Evolutionary conservation across 1,140 invertebrate species (phyloP).

Genomic region (Anastrepha obliqua): DNA sequence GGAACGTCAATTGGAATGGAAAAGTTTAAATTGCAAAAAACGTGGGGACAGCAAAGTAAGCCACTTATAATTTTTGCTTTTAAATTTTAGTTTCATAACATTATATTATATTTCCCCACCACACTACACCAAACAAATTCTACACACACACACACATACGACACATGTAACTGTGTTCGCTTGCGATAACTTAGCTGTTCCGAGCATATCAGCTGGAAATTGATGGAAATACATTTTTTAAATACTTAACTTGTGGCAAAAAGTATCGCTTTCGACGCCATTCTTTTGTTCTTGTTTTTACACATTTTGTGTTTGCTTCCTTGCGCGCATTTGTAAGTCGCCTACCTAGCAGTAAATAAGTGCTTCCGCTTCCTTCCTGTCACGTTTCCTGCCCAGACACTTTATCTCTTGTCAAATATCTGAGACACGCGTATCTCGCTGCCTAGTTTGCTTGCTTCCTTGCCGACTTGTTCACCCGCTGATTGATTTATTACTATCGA

Average conservation of each 20-base stretch:
- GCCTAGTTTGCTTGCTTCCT: background rate
- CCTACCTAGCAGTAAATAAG: background rate
- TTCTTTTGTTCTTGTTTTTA: background rate
- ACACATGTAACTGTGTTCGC: background rate
- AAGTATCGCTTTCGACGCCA: background rate
- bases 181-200: background rate
- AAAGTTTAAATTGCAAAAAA: no score
- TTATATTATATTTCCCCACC: no score
- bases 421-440: background rate
- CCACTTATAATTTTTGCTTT: no score
- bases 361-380: slow-evolving; percentile 42
- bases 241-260: background rate
- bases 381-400: slow-evolving; percentile 24
- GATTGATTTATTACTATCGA: slow-evolving; percentile 37
- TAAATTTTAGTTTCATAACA: no score
- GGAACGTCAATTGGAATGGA: no score
- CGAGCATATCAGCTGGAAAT: background rate
- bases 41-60: no score
- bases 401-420: slow-evolving; percentile 29
- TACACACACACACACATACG: no score
- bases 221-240: background rate
- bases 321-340: background rate
- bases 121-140: no score
- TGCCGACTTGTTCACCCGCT: background rate
- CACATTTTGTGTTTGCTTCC: background rate